phyloP scores from a whole-genome alignment of 1,140 invertebrate genomes.

The Cataglyphis hispanica region DNA sequence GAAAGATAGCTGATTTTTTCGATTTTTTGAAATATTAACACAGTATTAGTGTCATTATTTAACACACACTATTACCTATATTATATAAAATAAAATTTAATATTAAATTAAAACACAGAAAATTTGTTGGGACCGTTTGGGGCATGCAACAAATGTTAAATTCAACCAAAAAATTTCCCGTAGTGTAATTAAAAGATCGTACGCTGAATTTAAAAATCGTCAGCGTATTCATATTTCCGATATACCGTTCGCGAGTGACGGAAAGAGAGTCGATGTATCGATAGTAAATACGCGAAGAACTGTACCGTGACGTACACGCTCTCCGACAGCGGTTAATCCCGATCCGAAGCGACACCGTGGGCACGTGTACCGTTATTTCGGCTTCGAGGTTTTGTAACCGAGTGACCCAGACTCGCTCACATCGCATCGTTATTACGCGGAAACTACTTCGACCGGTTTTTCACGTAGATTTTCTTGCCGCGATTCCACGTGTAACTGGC shows the following conservation, averaged over 20 bases:
- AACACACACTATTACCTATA: no score
- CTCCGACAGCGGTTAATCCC: conserved; percentile 61
- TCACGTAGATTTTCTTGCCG: conserved; percentile 42
- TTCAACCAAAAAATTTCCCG: no score
- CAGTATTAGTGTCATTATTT: no score
- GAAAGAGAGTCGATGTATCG: neutral
- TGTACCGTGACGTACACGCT: conserved; percentile 68
- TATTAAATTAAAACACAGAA: no score
- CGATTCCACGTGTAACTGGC: conserved; percentile 27
- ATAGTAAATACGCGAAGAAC: conserved; percentile 44
- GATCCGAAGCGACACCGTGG: conserved; percentile 64
- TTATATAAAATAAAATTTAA: no score
- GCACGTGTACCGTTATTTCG: conserved; percentile 79
- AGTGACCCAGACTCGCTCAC: conserved; percentile 80
- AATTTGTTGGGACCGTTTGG: no score
- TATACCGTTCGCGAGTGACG: conserved; percentile 31
- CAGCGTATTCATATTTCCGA: conserved; percentile 11
- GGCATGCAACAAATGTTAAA: no score
- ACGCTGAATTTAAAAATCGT: neutral
- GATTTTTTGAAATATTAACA: no score
- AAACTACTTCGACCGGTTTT: conserved; percentile 60
- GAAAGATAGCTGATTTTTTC: no score
- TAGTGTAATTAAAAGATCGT: neutral
- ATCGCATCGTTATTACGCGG: conserved; percentile 41
- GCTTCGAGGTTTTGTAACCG: conserved; percentile 80